Evolutionary conservation across 35 echinoderm and acorn worm genomes (phyloP).

Genomic region (Heliocidaris tuberculata): DNA sequence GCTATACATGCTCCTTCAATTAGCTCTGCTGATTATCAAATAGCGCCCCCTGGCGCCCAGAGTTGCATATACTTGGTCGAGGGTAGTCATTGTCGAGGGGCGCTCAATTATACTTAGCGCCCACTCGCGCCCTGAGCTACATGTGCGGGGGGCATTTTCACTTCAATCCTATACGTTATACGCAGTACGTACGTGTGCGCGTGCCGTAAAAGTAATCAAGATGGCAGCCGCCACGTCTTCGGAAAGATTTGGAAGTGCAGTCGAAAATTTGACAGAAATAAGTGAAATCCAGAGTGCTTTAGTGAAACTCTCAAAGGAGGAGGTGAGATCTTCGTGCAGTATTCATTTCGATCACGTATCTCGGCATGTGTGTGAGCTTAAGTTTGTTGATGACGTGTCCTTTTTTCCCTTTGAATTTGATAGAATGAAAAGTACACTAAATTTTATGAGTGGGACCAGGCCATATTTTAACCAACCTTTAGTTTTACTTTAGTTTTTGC

Average conservation of each 20-base stretch:
- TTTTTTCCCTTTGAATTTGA: not conserved
- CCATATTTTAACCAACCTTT: not conserved
- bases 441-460: not conserved
- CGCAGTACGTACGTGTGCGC: not conserved
- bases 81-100: no score
- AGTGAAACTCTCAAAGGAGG: slow-evolving; percentile 74
- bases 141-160: no score
- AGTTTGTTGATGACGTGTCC: not conserved
- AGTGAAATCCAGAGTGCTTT: slow-evolving; percentile 84
- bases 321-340: slow-evolving; percentile 51
- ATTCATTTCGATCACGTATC: not conserved
- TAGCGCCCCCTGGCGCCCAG: no score
- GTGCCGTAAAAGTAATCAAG: slow-evolving; percentile 12
- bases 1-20: no score
- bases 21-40: no score
- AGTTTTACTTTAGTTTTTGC: not conserved
- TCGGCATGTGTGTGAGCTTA: not conserved
- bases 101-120: no score
- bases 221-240: slow-evolving; percentile 97
- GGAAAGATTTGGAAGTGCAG: slow-evolving; percentile 23
- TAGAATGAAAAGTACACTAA: not conserved
- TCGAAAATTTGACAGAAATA: slow-evolving; percentile 87
- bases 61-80: no score
- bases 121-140: no score
- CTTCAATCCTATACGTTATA: no score